phyloP scores from a whole-genome alignment of 1,140 invertebrate genomes.

The Vanessa atalanta region DNA sequence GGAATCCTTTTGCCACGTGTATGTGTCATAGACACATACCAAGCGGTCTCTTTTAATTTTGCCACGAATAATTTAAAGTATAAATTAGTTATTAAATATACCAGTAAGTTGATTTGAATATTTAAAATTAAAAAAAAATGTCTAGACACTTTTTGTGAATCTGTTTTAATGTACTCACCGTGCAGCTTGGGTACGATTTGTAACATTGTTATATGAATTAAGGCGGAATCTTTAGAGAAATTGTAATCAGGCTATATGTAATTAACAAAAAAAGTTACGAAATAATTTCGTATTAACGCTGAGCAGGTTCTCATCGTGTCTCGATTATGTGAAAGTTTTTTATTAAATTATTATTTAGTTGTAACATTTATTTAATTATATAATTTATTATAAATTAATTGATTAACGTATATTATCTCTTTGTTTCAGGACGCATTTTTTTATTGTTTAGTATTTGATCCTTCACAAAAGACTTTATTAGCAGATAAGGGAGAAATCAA shows the following conservation, averaged over 20 bases:
- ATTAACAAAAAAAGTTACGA: neutral
- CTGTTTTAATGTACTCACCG: neutral
- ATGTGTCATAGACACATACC: too few relatives aligned
- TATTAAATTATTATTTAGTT: constrained; percentile 21
- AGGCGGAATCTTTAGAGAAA: too few relatives aligned
- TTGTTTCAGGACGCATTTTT: constrained; percentile 96
- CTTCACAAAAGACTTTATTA: constrained; percentile 97
- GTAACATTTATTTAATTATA: neutral
- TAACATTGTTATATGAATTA: too few relatives aligned
- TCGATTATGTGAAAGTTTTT: constrained; percentile 13
- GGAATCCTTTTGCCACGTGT: too few relatives aligned
- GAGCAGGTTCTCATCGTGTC: neutral
- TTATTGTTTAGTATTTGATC: constrained; percentile 99
- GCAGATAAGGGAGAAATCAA: constrained; percentile 97
- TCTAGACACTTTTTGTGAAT: neutral
- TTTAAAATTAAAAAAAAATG: neutral
- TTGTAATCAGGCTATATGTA: neutral
- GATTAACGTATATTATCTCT: constrained; percentile 51
- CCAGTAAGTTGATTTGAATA: neutral
- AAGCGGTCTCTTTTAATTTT: neutral
- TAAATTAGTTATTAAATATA: constrained; percentile 5
- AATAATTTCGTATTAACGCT: neutral
- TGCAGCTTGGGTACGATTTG: neutral
- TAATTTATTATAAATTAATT: too few relatives aligned
- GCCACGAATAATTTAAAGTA: neutral